Conservation (phyloP, 1,140 invertebrate genomes). For the Drosophila nigromelanica region DNA sequence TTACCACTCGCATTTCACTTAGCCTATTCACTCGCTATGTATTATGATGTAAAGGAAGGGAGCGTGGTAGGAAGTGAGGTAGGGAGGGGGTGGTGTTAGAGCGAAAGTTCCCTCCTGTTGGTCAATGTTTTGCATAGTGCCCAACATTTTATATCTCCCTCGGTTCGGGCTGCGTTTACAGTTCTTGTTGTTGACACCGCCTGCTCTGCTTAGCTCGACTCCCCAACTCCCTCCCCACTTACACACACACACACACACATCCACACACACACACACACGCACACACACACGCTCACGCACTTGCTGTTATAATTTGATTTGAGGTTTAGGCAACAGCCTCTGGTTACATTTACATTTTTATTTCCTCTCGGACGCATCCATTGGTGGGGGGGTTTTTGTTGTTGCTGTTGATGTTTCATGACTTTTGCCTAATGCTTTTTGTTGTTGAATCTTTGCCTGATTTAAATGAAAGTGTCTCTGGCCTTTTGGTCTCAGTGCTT, state of each 20-base stretch:
- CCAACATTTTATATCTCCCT: constrained; percentile 41
- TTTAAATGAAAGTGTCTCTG: constrained; percentile 42
- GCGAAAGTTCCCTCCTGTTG: neutral
- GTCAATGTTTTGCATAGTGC: constrained; percentile 18
- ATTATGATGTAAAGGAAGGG: constrained; percentile 6
- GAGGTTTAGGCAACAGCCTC: constrained; percentile 50
- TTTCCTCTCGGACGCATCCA: constrained; percentile 65
- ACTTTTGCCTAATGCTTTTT: constrained; percentile 55
- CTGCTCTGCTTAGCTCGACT: too few species aligned
- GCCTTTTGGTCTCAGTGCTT: constrained; percentile 19
- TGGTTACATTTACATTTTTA: constrained; percentile 79
- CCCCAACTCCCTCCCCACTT: neutral
- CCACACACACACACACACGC: neutral
- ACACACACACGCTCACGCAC: constrained; percentile 18
- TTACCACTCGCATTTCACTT: constrained; percentile 69
- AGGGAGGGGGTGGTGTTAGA: too few species aligned
- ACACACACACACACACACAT: constrained; percentile 2
- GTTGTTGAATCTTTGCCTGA: constrained; percentile 36
- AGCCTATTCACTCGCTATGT: constrained; percentile 9
- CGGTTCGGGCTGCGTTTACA: neutral
- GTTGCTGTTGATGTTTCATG: constrained; percentile 41
- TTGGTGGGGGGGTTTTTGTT: constrained; percentile 1
- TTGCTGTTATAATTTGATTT: constrained; percentile 76
- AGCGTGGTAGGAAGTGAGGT: too few species aligned
- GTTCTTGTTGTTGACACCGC: constrained; percentile 37